These are phyloP conservation scores for Plebejus argus DNA, from an alignment of 2,888 invertebrate genomes.

Conservation along the genomic window DNA sequence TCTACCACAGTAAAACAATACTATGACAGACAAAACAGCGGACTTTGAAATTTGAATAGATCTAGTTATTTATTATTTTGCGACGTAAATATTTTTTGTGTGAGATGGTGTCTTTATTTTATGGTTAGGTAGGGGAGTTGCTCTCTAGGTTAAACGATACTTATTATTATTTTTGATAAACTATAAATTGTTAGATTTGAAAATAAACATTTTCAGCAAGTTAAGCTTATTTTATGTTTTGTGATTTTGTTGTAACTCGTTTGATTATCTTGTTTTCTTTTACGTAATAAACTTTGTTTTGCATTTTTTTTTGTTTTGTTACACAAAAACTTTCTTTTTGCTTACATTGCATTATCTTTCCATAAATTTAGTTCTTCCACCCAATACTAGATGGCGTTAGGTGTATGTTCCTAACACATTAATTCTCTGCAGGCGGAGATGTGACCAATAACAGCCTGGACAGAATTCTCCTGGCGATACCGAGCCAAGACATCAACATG, in stretches of 20 bases:
- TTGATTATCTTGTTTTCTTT: not conserved
- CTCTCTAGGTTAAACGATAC: too few relatives aligned
- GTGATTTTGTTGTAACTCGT: constrained; percentile 2
- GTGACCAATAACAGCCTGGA: constrained; percentile 59
- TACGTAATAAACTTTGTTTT: constrained; percentile 5
- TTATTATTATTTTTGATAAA: too few relatives aligned
- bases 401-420: not conserved
- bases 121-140: too few relatives aligned
- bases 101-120: too few relatives aligned
- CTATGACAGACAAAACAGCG: too few relatives aligned
- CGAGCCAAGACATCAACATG: constrained; percentile 61
- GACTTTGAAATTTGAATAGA: too few relatives aligned
- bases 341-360: too few relatives aligned
- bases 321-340: not conserved
- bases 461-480: constrained; percentile 60
- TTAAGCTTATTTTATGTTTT: constrained; percentile 1
- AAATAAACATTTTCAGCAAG: not conserved
- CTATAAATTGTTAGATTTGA: too few relatives aligned
- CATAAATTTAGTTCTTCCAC: too few relatives aligned
- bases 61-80: too few relatives aligned
- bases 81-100: too few relatives aligned
- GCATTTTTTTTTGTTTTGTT: constrained; percentile 23
- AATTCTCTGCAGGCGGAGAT: constrained; percentile 44
- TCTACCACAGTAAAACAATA: too few relatives aligned
- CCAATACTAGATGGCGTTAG: not conserved